Base-by-base conservation (phyloP, 1,140 invertebrate species). In the Hydropsyche tenuis region DNA sequence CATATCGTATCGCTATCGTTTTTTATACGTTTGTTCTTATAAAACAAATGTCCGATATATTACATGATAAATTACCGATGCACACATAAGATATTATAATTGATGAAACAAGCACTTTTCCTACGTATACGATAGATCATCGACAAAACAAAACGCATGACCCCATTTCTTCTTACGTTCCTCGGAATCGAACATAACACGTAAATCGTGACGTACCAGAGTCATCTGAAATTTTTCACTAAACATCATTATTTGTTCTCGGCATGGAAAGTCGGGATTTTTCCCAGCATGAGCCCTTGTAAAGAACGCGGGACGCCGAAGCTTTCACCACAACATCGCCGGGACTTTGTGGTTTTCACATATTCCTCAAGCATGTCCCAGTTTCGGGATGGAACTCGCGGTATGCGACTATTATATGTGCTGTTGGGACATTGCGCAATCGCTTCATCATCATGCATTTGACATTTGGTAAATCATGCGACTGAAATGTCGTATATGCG, bases 381-480 rank as follows among this genome's bases (percentile, higher is more conserved):
- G 48, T 53, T 53, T 53, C 20, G 48, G 48, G 20, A 18, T 53
- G n/a, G n/a, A n/a, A n/a, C n/a, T n/a, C n/a, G n/a, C n/a, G n/a
- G n/a, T n/a, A n/a, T n/a, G n/a, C n/a, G n/a, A n/a, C n/a, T n/a
- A n/a, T n/a, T n/a, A n/a, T 53, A 53, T 53, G 48, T 18, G 6
- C 20, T 16, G 48, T 18, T 9, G 1, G 7, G n/a, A 16, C 6
- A 25, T 60, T 60, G 56, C 70, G 27, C 37, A 46, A 51, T 69
- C 30, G 14, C 70, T 22, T 27, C 51, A 51, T 63, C 64, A 68
- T 11, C 64, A 73, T 73, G 65, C 46, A 73, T 42, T 45, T 73
- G 72, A 73, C 72, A 73, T 73, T 73, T 73, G 23, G 20, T 71
- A 46, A 37, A 30, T 69, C 65, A 73, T 73, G 64, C 46, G 30